Evolutionary conservation across 2,797 vertebrate genomes (phyloP), one percentile per base, ranked within the genome.

Genomic region (Typhlichthys subterraneus): DNA sequence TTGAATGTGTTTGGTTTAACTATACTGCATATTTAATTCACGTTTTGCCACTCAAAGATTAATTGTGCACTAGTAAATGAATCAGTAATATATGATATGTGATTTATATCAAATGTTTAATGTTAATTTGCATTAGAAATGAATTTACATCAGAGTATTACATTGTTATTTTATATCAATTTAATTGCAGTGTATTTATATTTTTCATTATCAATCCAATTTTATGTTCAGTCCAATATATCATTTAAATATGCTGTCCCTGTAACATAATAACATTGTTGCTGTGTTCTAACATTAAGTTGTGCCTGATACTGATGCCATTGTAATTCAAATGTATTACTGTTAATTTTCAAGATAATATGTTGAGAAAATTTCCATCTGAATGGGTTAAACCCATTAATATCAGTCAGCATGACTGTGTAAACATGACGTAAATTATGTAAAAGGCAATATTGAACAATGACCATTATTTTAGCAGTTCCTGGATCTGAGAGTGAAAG

Each of bases 401-500:
- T 38, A 14, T 2, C 12, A 33, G n/a, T 0, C 0, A 23, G 13
- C 12, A 31, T 29, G 5, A 12, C 42, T 51, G 5, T 58, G 8
- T 53, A 19, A 58, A 17, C 53, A 12, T 14, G 61, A 31, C 42
- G 14, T 14, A 51, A 63, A 13, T n/a, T 49, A 19, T 67, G 61
- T 33, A 5, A 64, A n/a, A 3, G 3, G 45, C 51, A 58, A 12
- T 57, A 5, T 70, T 73, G 11, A 29, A 54, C 53, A 1, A 29
- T 10, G 19, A 63, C 57, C 13, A 29, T 63, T 53, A 53, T 19
- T 15, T 12, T 59, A 9, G 50, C 11, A n/a, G 14, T 58, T 48
- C 62, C 53, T 49, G 23, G 33, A 15, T 76, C 9, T 69, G 61
- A 29, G 59, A 67, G 19, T 57, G 70, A 29, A 0, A 29, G 55